Evolutionary conservation across 2,797 vertebrate genomes (phyloP).

Genomic region (Hypotaenidia philippensis): DNA sequence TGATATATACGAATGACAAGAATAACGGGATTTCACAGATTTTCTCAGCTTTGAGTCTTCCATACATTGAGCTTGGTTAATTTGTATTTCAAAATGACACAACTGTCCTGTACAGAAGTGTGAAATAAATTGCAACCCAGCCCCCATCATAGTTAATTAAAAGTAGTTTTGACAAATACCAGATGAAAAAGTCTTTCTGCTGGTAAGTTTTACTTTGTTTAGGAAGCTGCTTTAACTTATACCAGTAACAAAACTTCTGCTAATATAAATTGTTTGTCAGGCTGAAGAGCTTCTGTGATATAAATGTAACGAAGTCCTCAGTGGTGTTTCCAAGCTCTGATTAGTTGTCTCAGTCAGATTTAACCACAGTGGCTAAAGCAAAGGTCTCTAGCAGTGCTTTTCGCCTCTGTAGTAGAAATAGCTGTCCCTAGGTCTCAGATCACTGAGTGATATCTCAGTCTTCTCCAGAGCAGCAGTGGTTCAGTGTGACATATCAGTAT

Average conservation of each 20-base stretch:
- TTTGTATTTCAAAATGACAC: neutral
- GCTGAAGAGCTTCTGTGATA: constrained; percentile 7
- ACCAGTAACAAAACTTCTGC: neutral
- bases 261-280: constrained; percentile 35
- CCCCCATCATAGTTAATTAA: neutral
- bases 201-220: neutral
- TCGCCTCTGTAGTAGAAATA: neutral
- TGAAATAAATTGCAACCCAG: neutral
- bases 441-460: neutral
- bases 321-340: neutral
- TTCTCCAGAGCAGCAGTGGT: neutral
- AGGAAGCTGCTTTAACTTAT: neutral
- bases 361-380: neutral
- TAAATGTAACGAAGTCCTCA: neutral
- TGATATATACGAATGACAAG: neutral
- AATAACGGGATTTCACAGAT: neutral
- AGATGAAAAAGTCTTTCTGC: neutral
- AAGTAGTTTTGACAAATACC: constrained; percentile 1
- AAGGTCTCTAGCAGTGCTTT: neutral
- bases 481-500: neutral
- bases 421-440: neutral
- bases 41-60: neutral
- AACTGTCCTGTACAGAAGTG: neutral
- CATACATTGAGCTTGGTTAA: neutral
- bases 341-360: neutral